These are phyloP conservation scores for Scaptomyza polygonia DNA, from an alignment of 2,888 invertebrate genomes.

Conservation along the genomic window DNA sequence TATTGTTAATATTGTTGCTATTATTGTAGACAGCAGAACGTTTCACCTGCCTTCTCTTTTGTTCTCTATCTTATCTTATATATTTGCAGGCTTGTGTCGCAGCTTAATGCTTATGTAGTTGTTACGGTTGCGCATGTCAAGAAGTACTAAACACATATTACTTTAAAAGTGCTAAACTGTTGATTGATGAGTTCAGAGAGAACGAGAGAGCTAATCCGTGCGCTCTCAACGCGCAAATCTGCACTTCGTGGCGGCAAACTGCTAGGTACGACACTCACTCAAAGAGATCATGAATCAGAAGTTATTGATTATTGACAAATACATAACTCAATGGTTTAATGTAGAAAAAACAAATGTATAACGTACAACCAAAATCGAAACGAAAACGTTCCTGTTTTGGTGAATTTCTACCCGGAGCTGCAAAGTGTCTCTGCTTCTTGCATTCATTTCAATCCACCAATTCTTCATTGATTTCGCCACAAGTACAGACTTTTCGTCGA, in stretches of 20 bases:
- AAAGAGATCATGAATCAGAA: background rate
- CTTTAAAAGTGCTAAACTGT: background rate
- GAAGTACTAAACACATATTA: too few species aligned
- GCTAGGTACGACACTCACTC: background rate
- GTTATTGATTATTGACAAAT: background rate
- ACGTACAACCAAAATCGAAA: too few species aligned
- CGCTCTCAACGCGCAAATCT: background rate
- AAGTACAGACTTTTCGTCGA: slow-evolving; percentile 53
- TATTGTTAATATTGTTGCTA: background rate
- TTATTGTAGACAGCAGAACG: slow-evolving; percentile 22
- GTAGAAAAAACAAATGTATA: too few species aligned
- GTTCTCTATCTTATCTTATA: slow-evolving; percentile 15
- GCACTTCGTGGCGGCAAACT: background rate
- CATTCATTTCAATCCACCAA: slow-evolving; percentile 8
- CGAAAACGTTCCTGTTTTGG: background rate
- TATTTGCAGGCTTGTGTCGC: slow-evolving; percentile 31
- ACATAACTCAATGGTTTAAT: too few species aligned
- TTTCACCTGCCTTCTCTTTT: slow-evolving; percentile 17
- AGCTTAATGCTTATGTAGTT: slow-evolving; percentile 33
- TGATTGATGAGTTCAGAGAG: background rate
- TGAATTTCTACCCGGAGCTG: background rate
- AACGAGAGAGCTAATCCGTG: background rate
- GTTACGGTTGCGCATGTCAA: slow-evolving; percentile 51
- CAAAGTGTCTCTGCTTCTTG: slow-evolving; percentile 21
- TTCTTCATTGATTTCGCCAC: slow-evolving; percentile 59